A percentile compares a stretch with the other conserved stretches of the same genome.
phyloP scores from a whole-genome alignment of 2,113 vertebrate species.

The Protobothrops mucrosquamatus region DNA sequence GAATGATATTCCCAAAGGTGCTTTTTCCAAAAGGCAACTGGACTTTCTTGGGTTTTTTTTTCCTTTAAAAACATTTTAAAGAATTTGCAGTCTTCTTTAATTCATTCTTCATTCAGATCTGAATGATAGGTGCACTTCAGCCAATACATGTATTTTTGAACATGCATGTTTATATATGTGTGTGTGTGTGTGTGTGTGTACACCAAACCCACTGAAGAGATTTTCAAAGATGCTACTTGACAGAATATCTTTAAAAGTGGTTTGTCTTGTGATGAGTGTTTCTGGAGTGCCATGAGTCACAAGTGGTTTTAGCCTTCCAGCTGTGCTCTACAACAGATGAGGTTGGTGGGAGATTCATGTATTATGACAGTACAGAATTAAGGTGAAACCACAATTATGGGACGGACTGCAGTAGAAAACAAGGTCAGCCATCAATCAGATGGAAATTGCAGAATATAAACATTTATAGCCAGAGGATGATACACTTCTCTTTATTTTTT shows the following conservation, averaged over 20 bases:
- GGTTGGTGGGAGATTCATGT: constrained; percentile 39
- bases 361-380: constrained; percentile 51
- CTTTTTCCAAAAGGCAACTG: neutral
- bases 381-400: constrained; percentile 48
- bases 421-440: constrained; percentile 46
- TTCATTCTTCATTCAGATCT: constrained; percentile 19
- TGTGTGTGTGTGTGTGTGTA: too few relatives aligned
- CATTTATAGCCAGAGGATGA: constrained; percentile 54
- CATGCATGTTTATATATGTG: neutral
- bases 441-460: constrained; percentile 59
- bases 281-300: constrained; percentile 50
- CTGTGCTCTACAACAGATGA: constrained; percentile 51
- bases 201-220: constrained; percentile 25
- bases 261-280: constrained; percentile 62
- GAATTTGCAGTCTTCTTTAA: neutral
- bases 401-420: constrained; percentile 55
- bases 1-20: neutral
- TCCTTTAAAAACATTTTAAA: neutral
- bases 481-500: constrained; percentile 12
- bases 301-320: constrained; percentile 60
- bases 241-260: constrained; percentile 64
- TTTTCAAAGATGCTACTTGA: constrained; percentile 55
- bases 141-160: constrained; percentile 26
- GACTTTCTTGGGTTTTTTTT: neutral
- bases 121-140: constrained; percentile 22